These are phyloP conservation scores for Brachionus sp. DNA, from an alignment of 1,140 invertebrate genomes.

Conservation along the genomic window DNA sequence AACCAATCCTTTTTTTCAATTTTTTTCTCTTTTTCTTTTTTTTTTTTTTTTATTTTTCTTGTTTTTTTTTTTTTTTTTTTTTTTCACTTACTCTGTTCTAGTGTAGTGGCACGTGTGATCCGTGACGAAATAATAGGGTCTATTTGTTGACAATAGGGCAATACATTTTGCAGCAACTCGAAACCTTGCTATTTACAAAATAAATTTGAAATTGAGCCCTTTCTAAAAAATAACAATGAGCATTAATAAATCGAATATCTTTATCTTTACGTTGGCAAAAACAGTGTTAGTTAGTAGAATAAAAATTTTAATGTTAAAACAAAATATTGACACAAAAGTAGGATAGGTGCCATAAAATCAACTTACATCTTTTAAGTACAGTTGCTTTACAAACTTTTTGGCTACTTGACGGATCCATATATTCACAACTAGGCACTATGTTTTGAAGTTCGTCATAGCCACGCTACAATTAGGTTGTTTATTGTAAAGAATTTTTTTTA, in stretches of 20 bases:
- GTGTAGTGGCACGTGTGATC: conserved; percentile 41
- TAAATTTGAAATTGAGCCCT: neutral
- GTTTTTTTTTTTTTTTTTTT: no score
- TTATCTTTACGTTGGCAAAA: conserved; percentile 17
- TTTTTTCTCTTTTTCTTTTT: no score
- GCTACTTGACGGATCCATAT: conserved; percentile 43
- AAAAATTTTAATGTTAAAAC: neutral
- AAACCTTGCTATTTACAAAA: conserved; percentile 43
- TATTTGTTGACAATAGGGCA: conserved; percentile 45
- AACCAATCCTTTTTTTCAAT: no score
- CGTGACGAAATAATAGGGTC: conserved; percentile 29
- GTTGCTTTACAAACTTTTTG: conserved; percentile 46
- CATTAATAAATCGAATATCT: conserved; percentile 26
- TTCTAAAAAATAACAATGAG: neutral
- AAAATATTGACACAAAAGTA: conserved; percentile 18
- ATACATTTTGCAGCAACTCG: conserved; percentile 45
- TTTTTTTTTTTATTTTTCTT: no score
- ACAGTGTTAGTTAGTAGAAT: neutral
- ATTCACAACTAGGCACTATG: conserved; percentile 39
- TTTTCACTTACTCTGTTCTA: conserved; percentile 46
- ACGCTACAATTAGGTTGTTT: conserved; percentile 20
- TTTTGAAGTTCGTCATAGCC: conserved; percentile 44
- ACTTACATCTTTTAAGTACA: conserved; percentile 47
- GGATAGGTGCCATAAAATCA: neutral
- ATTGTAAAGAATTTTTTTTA: neutral